Conservation (phyloP, 2,797 vertebrate genomes). For the Allobates femoralis region DNA sequence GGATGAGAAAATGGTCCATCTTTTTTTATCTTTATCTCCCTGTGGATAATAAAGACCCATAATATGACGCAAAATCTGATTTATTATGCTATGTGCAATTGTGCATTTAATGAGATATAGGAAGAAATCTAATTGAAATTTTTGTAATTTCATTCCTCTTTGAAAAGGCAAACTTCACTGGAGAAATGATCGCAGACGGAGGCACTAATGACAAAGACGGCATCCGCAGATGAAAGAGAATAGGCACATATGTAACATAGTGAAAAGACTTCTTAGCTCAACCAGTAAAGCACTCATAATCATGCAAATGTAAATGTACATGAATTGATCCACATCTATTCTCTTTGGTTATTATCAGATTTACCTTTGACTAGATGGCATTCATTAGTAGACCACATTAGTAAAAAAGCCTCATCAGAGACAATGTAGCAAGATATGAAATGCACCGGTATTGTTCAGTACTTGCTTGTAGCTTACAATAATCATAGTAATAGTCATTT, state of each 20-base stretch:
- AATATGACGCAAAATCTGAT: conserved; percentile 1
- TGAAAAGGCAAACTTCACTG: conserved; percentile 12
- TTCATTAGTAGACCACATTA: background rate
- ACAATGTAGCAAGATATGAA: background rate
- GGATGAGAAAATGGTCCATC: background rate
- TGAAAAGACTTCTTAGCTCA: background rate
- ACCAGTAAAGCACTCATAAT: conserved; percentile 4
- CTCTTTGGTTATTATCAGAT: background rate
- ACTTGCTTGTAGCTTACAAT: background rate
- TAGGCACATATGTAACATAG: background rate
- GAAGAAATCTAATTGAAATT: conserved; percentile 32
- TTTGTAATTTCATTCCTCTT: conserved; percentile 18
- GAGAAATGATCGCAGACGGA: background rate
- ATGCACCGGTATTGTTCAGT: background rate
- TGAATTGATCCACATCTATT: background rate
- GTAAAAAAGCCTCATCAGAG: background rate
- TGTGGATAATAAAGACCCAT: background rate
- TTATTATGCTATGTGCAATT: conserved; percentile 23
- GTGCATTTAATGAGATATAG: conserved; percentile 42
- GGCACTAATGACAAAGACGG: background rate
- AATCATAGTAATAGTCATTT: background rate
- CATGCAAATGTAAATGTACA: background rate
- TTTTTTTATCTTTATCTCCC: conserved; percentile 9
- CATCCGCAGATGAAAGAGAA: background rate
- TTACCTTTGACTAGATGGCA: background rate